phyloP scores from a whole-genome alignment of 2,888 invertebrate genomes.

The Aphelenchoides bicaudatus region DNA sequence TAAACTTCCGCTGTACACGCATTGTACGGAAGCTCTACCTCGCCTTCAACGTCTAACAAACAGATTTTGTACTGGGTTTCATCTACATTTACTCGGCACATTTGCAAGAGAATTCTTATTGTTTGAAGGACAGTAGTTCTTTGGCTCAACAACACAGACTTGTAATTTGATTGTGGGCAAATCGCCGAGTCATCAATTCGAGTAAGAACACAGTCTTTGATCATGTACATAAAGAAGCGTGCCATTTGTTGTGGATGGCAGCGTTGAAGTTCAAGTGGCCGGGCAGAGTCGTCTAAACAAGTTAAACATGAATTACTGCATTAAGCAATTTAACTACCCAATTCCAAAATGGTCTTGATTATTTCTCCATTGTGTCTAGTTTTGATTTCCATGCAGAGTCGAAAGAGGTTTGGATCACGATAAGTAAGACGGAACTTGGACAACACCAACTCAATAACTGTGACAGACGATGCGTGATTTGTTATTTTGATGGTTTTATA shows the following conservation, averaged over 20 bases:
- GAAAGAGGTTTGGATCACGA: conserved; percentile 80
- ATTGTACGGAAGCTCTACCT: not conserved
- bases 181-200: conserved; percentile 86
- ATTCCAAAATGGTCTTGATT: conserved; percentile 34
- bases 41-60: conserved; percentile 16
- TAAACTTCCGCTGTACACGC: conserved; percentile 3
- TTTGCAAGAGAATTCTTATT: conserved; percentile 39
- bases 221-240: conserved; percentile 77
- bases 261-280: conserved; percentile 83
- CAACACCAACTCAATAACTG: conserved; percentile 78
- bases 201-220: conserved; percentile 78
- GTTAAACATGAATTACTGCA: not conserved
- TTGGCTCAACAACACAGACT: conserved; percentile 45
- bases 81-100: conserved; percentile 36
- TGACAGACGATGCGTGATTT: conserved; percentile 76
- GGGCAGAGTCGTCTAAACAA: conserved; percentile 75
- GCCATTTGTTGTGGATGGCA: conserved; percentile 91
- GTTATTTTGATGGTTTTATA: conserved; percentile 88
- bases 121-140: conserved; percentile 41
- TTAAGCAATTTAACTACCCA: conserved; percentile 24
- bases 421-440: conserved; percentile 69
- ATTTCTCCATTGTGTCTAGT: conserved; percentile 28
- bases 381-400: conserved; percentile 74
- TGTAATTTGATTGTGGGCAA: conserved; percentile 54
- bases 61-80: conserved; percentile 23